Evolutionary conservation across 2,888 invertebrate genomes (phyloP), one percentile per base, ranked within the genome.

Genomic region (Lamellibrachia columna): DNA sequence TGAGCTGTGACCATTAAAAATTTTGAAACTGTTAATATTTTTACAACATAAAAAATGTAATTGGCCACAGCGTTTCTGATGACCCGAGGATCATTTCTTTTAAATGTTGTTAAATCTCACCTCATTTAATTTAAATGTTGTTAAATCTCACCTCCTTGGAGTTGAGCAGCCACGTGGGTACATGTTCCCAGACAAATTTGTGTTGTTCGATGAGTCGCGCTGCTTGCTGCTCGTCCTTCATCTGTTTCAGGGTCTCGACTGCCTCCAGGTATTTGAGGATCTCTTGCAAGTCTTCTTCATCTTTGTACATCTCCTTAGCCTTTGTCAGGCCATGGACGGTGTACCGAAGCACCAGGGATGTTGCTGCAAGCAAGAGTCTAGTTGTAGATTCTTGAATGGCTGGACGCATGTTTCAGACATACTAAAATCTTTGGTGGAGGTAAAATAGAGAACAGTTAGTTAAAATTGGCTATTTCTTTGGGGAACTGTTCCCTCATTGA

Each of bases 151-250:
- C 98, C 96, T 97, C 97, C 96, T 97, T 97, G 90, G 97, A 97
- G 94, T 97, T 98, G 90, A 98, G 96, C 93, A 98, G 96, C 95
- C 97, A 97, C 15, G 97, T 97, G 92, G 98, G 98, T 75, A 98
- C 97, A 96, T 98, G 98, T 95, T 98, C 97, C 90, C 98, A 96
- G 22, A 97, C 97, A 90, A 98, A 97, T 92, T 97, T 96, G 94
- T 97, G 96, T 92, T 97, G 93, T 92, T 95, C 95, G 75, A 96
- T 94, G 55, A 95, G 94, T 22, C 95, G 94, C 40, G 96, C 95
- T 6, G 96, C 95, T 93, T 95, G 94, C 15, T 94, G 94, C 7
- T 95, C 95, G 94, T 95, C 96, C 52, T 94, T 94, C 53, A 95
- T 94, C 94, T 95, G 95, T 93, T 95, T 95, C 91, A 95, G 95